These are phyloP conservation scores for Neodiprion fabricii DNA, from an alignment of 1,140 invertebrate species.

Conservation along the genomic window DNA sequence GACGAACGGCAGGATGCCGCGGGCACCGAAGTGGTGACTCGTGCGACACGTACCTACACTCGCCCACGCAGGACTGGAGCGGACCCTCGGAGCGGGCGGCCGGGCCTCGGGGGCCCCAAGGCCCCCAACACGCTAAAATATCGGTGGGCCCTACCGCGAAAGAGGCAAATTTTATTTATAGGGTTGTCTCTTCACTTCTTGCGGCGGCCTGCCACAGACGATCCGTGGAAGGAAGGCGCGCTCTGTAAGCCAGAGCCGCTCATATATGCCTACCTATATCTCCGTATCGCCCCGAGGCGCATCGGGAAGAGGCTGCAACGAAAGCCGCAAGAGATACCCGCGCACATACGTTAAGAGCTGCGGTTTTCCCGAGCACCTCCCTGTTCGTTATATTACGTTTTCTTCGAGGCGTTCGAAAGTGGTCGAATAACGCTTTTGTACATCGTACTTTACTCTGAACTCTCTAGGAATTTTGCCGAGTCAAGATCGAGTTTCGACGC, in stretches of 20 bases:
- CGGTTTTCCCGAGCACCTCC: no score
- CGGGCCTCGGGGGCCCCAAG: background rate
- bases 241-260: background rate
- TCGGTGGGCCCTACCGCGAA: conserved; percentile 14
- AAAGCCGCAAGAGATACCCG: no score
- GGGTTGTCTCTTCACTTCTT: conserved; percentile 23
- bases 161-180: conserved; percentile 35
- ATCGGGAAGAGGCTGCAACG: no score
- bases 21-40: conserved; percentile 53
- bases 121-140: conserved; percentile 20
- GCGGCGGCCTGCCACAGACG: conserved; percentile 1
- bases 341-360: no score
- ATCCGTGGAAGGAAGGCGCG: background rate
- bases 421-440: no score
- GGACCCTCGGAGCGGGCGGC: no score
- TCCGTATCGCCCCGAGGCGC: no score
- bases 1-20: conserved; percentile 53
- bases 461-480: no score
- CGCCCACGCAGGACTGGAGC: conserved; percentile 44
- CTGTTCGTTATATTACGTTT: no score
- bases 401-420: no score
- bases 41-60: conserved; percentile 50
- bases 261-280: background rate
- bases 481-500: no score
- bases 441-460: no score